A percentile compares a stretch with the other conserved stretches of the same genome.
Evolutionary conservation across 2,888 invertebrate species (phyloP).

Genomic region (Megastigmus dorsalis): DNA sequence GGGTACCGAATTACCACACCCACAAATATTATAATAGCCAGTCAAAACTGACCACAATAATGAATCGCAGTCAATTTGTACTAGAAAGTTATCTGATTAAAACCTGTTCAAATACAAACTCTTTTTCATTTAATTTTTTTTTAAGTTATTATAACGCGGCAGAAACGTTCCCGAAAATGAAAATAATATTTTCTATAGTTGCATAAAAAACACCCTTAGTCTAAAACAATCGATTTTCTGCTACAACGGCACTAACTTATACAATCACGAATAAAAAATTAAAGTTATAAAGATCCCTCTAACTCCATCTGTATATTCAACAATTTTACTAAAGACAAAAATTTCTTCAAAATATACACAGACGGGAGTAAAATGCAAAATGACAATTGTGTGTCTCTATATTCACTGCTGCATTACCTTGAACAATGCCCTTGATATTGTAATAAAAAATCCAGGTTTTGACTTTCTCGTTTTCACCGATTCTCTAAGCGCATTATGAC

Average conservation of each 20-base stretch:
- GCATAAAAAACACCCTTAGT: not conserved
- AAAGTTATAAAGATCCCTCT: too few relatives aligned
- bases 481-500: too few relatives aligned
- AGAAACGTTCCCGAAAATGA: not conserved
- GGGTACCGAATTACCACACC: not conserved
- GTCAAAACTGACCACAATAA: not conserved
- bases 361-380: too few relatives aligned
- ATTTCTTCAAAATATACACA: too few relatives aligned
- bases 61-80: not conserved
- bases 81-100: not conserved
- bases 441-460: too few relatives aligned
- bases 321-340: too few relatives aligned
- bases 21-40: not conserved
- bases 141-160: not conserved
- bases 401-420: too few relatives aligned
- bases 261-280: too few relatives aligned
- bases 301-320: too few relatives aligned
- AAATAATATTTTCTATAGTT: not conserved
- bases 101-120: not conserved
- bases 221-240: not conserved
- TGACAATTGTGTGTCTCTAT: too few relatives aligned
- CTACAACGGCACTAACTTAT: not conserved
- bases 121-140: not conserved
- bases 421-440: too few relatives aligned
- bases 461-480: too few relatives aligned